Evolutionary conservation across 1,140 invertebrate genomes (phyloP).

Genomic region (Drosophila albomicans): DNA sequence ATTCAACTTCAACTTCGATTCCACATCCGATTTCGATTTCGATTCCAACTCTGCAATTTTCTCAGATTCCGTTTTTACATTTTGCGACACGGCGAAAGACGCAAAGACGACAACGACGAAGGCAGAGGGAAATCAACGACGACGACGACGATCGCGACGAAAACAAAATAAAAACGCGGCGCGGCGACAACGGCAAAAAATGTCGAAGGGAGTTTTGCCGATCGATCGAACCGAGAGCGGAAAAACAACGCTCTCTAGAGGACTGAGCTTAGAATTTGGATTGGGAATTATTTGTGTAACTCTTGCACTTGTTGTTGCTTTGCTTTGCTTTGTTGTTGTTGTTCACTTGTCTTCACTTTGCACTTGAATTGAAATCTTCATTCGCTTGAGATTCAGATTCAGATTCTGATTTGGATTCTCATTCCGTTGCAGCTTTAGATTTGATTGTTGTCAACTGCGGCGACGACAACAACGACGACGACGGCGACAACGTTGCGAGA

Average conservation of each 20-base stretch:
- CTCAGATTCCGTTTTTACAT: constrained; percentile 42
- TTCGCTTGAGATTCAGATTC: background rate
- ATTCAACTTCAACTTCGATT: background rate
- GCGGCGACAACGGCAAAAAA: constrained; percentile 46
- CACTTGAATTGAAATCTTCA: constrained; percentile 18
- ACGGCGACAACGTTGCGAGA: constrained; percentile 47
- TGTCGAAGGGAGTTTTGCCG: constrained; percentile 4
- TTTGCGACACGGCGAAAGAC: constrained; percentile 36
- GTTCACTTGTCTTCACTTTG: constrained; percentile 42
- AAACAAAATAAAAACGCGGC: constrained; percentile 71
- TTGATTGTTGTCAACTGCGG: constrained; percentile 25
- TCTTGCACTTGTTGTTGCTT: constrained; percentile 41
- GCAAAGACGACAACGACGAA: constrained; percentile 5
- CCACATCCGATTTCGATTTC: background rate
- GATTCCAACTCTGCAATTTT: background rate
- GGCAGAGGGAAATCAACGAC: background rate
- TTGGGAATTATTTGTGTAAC: constrained; percentile 2
- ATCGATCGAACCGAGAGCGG: background rate
- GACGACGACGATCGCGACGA: constrained; percentile 36
- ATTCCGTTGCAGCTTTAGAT: constrained; percentile 18
- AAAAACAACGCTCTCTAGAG: background rate
- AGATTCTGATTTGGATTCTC: constrained; percentile 11
- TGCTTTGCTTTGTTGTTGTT: constrained; percentile 10
- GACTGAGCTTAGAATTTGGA: constrained; percentile 26
- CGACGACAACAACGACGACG: constrained; percentile 39